A percentile compares a stretch with the other conserved stretches of the same genome.
phyloP scores from a whole-genome alignment of 2,113 vertebrate species.

The Brienomyrus brachyistius region DNA sequence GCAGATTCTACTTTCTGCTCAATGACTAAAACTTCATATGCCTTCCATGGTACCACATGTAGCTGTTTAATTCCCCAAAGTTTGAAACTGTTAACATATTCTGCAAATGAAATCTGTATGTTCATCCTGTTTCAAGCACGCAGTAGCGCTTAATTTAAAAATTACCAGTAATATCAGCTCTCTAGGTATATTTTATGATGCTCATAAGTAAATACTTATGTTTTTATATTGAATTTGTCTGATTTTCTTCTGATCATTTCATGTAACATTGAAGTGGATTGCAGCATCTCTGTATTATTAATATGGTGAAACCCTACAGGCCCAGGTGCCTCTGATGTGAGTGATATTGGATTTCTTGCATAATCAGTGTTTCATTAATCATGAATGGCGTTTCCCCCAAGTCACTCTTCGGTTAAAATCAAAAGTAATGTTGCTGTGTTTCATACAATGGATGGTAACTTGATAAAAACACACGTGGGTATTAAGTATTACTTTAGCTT shows the following conservation, averaged over 20 bases:
- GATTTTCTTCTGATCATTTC: not conserved
- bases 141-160: not conserved
- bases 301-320: not conserved
- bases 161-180: not conserved
- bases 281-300: not conserved
- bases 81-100: not conserved
- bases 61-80: not conserved
- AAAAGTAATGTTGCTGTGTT: not conserved
- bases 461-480: not conserved
- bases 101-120: not conserved
- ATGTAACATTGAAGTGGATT: not conserved
- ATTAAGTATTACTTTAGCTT: not conserved
- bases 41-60: not conserved
- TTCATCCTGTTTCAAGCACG: not conserved
- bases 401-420: not conserved
- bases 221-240: not conserved
- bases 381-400: not conserved
- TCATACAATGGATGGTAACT: not conserved
- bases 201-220: not conserved
- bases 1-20: not conserved
- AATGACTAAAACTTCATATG: not conserved
- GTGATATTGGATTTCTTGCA: not conserved
- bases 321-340: not conserved
- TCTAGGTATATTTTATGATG: not conserved
- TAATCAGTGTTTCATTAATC: not conserved